Evolutionary conservation across 2,797 vertebrate genomes (phyloP).

Genomic region (Pyrocephalus nanus): DNA sequence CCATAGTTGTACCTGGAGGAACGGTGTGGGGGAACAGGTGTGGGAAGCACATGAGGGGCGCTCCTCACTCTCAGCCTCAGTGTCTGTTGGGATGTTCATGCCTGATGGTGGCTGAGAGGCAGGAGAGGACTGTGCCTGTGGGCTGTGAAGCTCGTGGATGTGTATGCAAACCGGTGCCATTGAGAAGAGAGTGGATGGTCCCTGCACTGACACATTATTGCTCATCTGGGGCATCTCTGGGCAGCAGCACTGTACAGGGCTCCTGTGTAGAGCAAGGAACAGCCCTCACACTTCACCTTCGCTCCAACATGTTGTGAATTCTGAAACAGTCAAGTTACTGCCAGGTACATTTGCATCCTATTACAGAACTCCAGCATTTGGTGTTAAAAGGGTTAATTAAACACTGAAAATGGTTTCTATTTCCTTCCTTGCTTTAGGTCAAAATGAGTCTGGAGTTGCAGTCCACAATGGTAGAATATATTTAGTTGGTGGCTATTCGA

Average conservation of each 20-base stretch:
- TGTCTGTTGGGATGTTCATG: background rate
- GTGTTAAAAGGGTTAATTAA: constrained; percentile 70
- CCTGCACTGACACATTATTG: background rate
- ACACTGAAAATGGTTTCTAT: constrained; percentile 50
- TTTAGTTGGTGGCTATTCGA: constrained; percentile 97
- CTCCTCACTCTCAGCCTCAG: fast-evolving
- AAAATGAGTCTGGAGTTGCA: constrained; percentile 96
- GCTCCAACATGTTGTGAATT: background rate
- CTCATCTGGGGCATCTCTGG: background rate
- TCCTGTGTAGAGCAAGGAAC: background rate
- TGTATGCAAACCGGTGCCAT: background rate
- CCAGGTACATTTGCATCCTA: background rate
- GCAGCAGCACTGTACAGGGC: background rate
- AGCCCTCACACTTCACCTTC: background rate
- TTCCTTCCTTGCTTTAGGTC: constrained; percentile 81
- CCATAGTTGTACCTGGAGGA: background rate
- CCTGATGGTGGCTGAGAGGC: background rate
- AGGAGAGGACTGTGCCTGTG: background rate
- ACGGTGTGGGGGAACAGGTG: fast-evolving
- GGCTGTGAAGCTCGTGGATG: background rate
- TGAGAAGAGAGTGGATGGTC: background rate
- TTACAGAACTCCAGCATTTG: background rate
- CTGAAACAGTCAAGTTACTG: background rate
- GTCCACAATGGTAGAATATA: constrained; percentile 96
- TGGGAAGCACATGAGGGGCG: background rate